These are phyloP conservation scores for Drosophila nr. perissopoda DNA, from an alignment of 2,888 invertebrate species.

Conservation along the genomic window DNA sequence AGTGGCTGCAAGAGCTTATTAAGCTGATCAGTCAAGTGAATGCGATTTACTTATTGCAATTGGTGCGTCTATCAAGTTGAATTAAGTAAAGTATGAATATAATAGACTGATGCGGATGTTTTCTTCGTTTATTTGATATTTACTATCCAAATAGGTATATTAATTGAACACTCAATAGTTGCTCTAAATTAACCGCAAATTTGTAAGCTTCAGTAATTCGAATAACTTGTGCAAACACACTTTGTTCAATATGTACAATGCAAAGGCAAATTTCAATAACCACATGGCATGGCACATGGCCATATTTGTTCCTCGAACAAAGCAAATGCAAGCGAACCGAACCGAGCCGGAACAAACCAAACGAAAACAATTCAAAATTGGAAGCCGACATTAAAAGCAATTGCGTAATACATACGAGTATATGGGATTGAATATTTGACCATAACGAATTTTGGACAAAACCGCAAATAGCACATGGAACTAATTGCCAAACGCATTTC, in stretches of 20 bases:
- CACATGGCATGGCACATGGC: constrained; percentile 32
- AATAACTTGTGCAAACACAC: constrained; percentile 44
- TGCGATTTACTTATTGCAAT: constrained; percentile 2
- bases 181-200: constrained; percentile 43
- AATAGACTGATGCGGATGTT: background rate
- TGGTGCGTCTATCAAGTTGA: background rate
- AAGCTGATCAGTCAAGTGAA: constrained; percentile 16
- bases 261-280: constrained; percentile 51
- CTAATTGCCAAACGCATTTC: constrained; percentile 34
- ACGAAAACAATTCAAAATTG: constrained; percentile 30
- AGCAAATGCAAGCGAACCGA: constrained; percentile 24
- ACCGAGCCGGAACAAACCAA: constrained; percentile 12
- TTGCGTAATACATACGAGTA: constrained; percentile 26
- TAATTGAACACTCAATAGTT: constrained; percentile 37
- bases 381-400: constrained; percentile 18
- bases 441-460: constrained; percentile 51
- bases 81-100: background rate
- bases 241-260: constrained; percentile 17
- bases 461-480: constrained; percentile 64
- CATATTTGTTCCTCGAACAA: constrained; percentile 61
- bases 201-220: constrained; percentile 29
- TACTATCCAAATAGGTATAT: constrained; percentile 16
- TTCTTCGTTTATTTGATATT: constrained; percentile 4
- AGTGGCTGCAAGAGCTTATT: background rate
- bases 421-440: constrained; percentile 21